Evolutionary conservation across 2,113 vertebrate species (phyloP).

Genomic region (Brevimyrus niger): DNA sequence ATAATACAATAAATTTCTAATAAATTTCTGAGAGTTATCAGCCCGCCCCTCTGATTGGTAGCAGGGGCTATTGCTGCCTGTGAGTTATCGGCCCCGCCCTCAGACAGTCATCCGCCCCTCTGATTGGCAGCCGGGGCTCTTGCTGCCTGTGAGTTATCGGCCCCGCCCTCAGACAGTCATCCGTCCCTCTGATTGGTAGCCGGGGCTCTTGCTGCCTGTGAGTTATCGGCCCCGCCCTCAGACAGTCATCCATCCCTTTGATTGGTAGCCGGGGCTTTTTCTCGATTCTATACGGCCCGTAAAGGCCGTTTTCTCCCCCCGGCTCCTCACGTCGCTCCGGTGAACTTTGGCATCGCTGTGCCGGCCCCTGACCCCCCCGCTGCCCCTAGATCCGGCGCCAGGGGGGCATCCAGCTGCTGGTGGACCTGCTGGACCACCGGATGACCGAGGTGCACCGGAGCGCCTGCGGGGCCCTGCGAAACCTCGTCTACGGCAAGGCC

Average conservation of each 20-base stretch:
- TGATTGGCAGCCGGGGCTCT: neutral
- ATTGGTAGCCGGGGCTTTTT: no score
- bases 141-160: no score
- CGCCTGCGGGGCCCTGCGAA: conserved; percentile 91
- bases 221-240: neutral
- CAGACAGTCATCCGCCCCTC: neutral
- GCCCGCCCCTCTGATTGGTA: neutral
- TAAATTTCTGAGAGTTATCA: neutral
- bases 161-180: neutral
- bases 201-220: neutral
- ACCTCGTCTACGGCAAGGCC: conserved; percentile 93
- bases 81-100: neutral
- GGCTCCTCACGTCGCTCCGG: no score
- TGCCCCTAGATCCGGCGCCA: conserved; percentile 83
- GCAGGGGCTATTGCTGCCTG: neutral
- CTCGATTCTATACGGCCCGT: neutral
- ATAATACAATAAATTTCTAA: neutral
- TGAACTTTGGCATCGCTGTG: neutral
- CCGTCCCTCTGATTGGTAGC: neutral
- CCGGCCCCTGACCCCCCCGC: neutral
- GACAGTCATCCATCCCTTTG: neutral
- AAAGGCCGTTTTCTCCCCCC: neutral
- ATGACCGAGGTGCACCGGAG: conserved; percentile 97
- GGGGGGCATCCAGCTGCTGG: conserved; percentile 92
- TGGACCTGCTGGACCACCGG: conserved; percentile 91